Percentiles rank a stretch among this genome's conserved stretches.
These are phyloP conservation scores for Heliconius sara DNA, from an alignment of 2,888 invertebrate species.

Conservation along the genomic window DNA sequence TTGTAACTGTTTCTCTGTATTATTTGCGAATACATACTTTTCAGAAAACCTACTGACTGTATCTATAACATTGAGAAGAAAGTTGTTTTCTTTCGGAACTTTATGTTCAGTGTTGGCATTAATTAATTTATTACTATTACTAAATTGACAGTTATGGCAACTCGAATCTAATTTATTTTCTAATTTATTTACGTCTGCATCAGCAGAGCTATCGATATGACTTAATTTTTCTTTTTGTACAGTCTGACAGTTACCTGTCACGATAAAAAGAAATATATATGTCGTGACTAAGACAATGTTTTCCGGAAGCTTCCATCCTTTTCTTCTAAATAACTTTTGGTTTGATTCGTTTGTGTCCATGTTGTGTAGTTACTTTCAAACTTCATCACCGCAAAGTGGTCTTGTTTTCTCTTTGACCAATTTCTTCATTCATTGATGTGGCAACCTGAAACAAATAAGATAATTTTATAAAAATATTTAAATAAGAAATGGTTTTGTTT, in stretches of 20 bases:
- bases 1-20: constrained; percentile 72
- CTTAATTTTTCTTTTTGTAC: constrained; percentile 59
- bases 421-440: constrained; percentile 56
- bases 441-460: constrained; percentile 69
- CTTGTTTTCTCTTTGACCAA: constrained; percentile 42
- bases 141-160: constrained; percentile 79
- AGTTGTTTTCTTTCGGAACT: constrained; percentile 45
- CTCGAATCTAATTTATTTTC: constrained; percentile 72
- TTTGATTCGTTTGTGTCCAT: constrained; percentile 64
- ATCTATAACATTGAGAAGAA: constrained; percentile 64
- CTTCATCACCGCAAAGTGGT: constrained; percentile 68
- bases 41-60: constrained; percentile 64
- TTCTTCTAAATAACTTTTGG: constrained; percentile 58
- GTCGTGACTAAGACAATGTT: constrained; percentile 61
- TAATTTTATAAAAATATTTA: background rate
- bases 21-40: constrained; percentile 66
- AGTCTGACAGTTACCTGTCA: constrained; percentile 64
- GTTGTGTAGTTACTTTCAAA: constrained; percentile 58
- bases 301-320: constrained; percentile 64
- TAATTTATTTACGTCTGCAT: constrained; percentile 65
- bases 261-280: constrained; percentile 63
- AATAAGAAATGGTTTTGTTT: background rate
- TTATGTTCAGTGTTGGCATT: constrained; percentile 47
- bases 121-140: constrained; percentile 58
- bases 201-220: constrained; percentile 65